Base-by-base conservation (phyloP, 2,888 invertebrate species). In the Tuberolachnus salignus region DNA sequence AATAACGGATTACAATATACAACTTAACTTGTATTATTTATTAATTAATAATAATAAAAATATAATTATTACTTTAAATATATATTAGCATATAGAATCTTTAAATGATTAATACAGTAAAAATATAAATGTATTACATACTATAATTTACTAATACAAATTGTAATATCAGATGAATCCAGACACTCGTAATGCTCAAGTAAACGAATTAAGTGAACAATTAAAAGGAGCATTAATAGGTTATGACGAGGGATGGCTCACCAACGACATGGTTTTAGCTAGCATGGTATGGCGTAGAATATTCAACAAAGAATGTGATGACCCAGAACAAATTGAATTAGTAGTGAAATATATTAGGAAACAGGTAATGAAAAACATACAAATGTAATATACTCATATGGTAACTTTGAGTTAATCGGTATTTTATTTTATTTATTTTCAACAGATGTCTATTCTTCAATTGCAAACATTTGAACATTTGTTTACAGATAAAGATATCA, bases 281-380 rank as follows among this genome's bases (percentile, higher is more conserved):
- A 90, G 90, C 26, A 93, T 95, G 0, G 83, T 97, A 16, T 97
- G 97, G 97, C 89, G 94, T 82, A 89, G 93, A 82, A 90, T 96
- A 84, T 93, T 94, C 83, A 89, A 89, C 82, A 88, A 88, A 83
- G 86, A 89, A 57, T 88, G 90, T 83, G 87, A 89, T n/a, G 88
- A 91, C 83, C 90, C 91, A 16, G 88, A 88, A 82, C 84, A 89
- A 81, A 83, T 96, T 81, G 94, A 94, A 83, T 87, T 86, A 73
- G 85, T 95, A 83, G 89, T 95, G 0, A 88, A 88, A 84, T 94
- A 93, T 84, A 88, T 95, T 71, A 89, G 95, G 81, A 90, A 90
- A 86, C 93, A 94, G 88, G 91, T 93, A 85, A 84, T 26, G 21
- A 26, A 11, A 46, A 72, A 19, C 46, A 64, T n/a, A 64, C 44